Evolutionary conservation across 2,797 vertebrate species (phyloP), one percentile per base, ranked within the genome.

Genomic region (Pyrocephalus nanus): DNA sequence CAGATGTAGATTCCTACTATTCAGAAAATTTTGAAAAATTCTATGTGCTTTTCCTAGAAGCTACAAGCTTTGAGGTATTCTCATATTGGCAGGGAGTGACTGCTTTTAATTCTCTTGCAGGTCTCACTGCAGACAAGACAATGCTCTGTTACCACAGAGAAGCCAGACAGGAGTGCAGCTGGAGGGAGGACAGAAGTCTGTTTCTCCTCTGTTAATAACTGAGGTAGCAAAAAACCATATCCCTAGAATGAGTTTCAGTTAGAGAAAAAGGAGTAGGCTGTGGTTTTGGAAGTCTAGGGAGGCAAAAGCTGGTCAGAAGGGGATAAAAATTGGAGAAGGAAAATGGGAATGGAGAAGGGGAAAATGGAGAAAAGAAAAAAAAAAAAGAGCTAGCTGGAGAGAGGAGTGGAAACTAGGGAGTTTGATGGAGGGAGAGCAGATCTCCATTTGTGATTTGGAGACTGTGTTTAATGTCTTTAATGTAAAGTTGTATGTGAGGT

Each of bases 401-500:
- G n/a, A 45, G 13, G 15, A 60, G 4, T 27, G 9, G 21, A 50
- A 80, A 42, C 5, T 36, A 38, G 8, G 1, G 6, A 54, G 53
- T 36, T 20, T 45, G 18, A 36, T 36, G 21, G 34, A 80, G 11
- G 12, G 30, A 43, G 34, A 79, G 27, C 26, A 0, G 1, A 48
- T 62, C 9, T 66, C 40, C 12, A 3, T 79, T 69, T 61, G 13
- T 60, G 29, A 40, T 58, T 70, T 36, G 20, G 22, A 40, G 79
- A 5, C 7, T 62, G 36, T 47, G 2, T 62, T 83, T 61, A 38
- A 2, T 4, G 18, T 19, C 8, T 69, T 82, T 58, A 58, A 20
- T 25, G 2, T 22, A 42, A 40, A 7, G 20, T 61, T 34, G 2
- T 42, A 4, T 42, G 25, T 15, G 6, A 1, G 4, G 3, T 4